Base-by-base conservation (phyloP, 2,888 invertebrate genomes). In the Harmothoe impar region DNA sequence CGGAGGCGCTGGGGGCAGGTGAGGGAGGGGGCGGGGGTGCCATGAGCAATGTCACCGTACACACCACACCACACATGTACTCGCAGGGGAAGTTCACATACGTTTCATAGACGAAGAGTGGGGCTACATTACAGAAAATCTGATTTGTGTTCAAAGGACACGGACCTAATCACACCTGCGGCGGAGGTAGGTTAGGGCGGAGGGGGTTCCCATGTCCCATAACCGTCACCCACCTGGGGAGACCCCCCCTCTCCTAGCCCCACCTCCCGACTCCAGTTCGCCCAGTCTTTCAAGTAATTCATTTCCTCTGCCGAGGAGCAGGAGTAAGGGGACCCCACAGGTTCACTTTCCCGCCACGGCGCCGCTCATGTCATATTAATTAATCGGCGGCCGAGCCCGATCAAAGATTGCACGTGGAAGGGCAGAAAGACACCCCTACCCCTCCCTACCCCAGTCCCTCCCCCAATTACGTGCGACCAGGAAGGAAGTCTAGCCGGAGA, bases 211-310 rank as follows among this genome's bases (percentile, higher is more conserved):
- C 35, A 35, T 81, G 81, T 81, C 81, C 12, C 62, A 29, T 25
- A 43, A 15, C 29, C 25, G 81, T 20, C 54, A 29, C 54, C 84
- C 86, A 86, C 52, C 86, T 86, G 86, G 86, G 52, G 84, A 5
- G 0, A 20, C 31, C 56, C 25, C 56, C 12, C 86, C 17, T 52
- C 52, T 12, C 86, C 15, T 25, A 29, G 31, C 31, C 86, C 86
- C 31, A 54, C 54, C 43, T 43, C 43, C 43, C 43, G 23, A 86
- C 86, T 86, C 56, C 31, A 31, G 52, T 54, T 86, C 86, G 52
- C 86, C 86, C 52, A 25, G 51, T 56, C 86, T 86, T 86, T 86
- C 86, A 86, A 86, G 86, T 86, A 86, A 86, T 86, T 86, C 86
- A 86, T 86, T 86, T 86, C 86, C 86, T 86, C 29, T 54, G 33